A percentile compares a stretch with the other conserved stretches of the same genome.
phyloP scores from a whole-genome alignment of 2,888 invertebrate genomes.

The Peribatodes rhomboidaria region DNA sequence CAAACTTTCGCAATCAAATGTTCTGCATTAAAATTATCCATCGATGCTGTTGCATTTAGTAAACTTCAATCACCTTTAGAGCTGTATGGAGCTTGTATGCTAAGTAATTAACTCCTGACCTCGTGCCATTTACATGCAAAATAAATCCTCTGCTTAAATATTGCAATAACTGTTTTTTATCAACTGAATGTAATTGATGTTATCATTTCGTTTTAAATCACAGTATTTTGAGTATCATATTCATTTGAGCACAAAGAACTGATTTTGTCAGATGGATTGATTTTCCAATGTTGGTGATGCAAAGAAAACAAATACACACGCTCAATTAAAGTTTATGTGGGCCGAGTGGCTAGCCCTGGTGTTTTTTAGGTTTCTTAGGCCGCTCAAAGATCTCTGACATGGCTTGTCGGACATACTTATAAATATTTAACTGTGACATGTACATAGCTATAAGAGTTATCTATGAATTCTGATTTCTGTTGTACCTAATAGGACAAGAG shows the following conservation, averaged over 20 bases:
- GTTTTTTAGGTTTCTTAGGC: too few species aligned
- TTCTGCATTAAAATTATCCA: neutral
- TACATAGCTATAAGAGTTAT: too few species aligned
- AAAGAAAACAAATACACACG: neutral
- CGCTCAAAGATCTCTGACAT: too few species aligned
- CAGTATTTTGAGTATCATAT: neutral
- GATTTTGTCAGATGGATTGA: neutral
- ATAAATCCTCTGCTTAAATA: conserved; percentile 1
- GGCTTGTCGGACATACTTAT: too few species aligned
- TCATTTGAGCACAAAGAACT: neutral
- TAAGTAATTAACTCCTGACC: conserved; percentile 16
- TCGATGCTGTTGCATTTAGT: neutral
- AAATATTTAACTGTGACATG: too few species aligned
- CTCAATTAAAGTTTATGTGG: too few species aligned
- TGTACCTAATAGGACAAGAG: too few species aligned
- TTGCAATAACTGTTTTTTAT: conserved; percentile 3
- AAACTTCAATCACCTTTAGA: conserved; percentile 1
- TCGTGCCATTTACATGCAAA: conserved; percentile 13
- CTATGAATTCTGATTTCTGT: too few species aligned
- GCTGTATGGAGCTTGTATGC: neutral
- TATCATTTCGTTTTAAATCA: neutral
- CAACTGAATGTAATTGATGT: conserved; percentile 5
- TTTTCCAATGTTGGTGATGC: neutral
- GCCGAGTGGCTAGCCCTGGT: too few species aligned
- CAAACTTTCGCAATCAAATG: neutral